Percentiles rank a stretch among this genome's conserved stretches.
Conservation (phyloP, 2,113 vertebrate species). For the Cichladusa arquata region DNA sequence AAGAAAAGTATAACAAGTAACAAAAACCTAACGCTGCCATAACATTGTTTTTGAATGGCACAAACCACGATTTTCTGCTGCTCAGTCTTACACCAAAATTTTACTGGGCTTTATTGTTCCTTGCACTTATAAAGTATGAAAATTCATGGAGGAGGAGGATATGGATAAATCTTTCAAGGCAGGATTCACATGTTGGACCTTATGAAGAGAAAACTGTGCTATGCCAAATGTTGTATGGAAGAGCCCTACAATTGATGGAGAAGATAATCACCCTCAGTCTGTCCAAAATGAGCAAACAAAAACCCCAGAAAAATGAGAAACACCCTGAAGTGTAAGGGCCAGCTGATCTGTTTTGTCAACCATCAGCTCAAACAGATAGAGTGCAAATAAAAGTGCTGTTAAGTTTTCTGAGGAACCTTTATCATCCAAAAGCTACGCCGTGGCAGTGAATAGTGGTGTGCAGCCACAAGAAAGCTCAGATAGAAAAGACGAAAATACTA, state of each 20-base stretch:
- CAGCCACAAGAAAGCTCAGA: not conserved
- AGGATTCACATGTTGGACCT: not conserved
- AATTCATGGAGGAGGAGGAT: not conserved
- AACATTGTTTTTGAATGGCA: not conserved
- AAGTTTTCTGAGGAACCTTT: too few species aligned
- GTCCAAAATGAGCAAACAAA: too few species aligned
- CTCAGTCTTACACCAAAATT: not conserved
- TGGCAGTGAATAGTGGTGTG: rapidly evolving
- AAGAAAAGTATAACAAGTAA: too few species aligned
- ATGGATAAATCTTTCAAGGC: not conserved
- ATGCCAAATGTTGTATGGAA: not conserved
- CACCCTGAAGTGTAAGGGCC: not conserved
- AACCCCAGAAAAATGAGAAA: not conserved
- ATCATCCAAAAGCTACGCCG: not conserved
- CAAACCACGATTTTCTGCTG: rapidly evolving
- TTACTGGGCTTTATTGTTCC: not conserved
- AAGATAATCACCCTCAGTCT: not conserved
- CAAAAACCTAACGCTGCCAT: not conserved
- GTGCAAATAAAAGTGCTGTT: too few species aligned
- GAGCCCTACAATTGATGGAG: not conserved
- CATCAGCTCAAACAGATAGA: too few species aligned
- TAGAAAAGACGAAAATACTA: not conserved
- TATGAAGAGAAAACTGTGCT: not conserved
- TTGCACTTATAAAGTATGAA: not conserved
- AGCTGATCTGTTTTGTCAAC: too few species aligned